A percentile compares a stretch with the other conserved stretches of the same genome.
phyloP scores from a whole-genome alignment of 2,113 vertebrate genomes.

The Brachyistius frenatus region DNA sequence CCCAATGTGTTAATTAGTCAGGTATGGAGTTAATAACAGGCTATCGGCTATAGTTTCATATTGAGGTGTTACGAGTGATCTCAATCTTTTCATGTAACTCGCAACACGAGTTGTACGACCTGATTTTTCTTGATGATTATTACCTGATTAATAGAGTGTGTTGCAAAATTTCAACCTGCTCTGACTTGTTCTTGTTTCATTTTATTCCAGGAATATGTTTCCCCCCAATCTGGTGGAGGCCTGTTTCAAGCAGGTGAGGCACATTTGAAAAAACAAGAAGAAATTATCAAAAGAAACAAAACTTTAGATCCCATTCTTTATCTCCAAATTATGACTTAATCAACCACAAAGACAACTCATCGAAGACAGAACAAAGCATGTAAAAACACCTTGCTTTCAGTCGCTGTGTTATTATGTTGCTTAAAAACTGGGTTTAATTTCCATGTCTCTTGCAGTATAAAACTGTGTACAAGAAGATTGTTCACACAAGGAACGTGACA shows the following conservation, averaged over 20 bases:
- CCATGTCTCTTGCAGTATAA: conserved; percentile 88
- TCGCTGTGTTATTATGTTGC: not conserved
- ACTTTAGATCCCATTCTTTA: not conserved
- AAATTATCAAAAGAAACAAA: too few species aligned
- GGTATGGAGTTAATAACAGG: not conserved
- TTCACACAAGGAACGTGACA: conserved; percentile 86
- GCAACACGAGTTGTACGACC: too few species aligned
- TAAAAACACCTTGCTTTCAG: not conserved
- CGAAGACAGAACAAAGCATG: too few species aligned
- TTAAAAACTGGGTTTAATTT: not conserved
- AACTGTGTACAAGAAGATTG: conserved; percentile 89
- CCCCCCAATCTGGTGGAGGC: conserved; percentile 96
- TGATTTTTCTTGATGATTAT: not conserved
- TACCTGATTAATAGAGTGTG: not conserved
- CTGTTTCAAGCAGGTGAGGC: conserved; percentile 96
- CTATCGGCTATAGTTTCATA: not conserved
- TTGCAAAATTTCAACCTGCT: not conserved
- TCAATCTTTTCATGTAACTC: not conserved
- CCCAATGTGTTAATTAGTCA: too few species aligned
- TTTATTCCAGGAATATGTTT: conserved; percentile 94
- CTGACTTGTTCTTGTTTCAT: not conserved
- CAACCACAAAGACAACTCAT: too few species aligned
- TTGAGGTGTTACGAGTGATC: not conserved
- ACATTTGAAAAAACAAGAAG: not conserved
- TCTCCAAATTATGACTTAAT: not conserved